Evolutionary conservation across 2,797 vertebrate genomes (phyloP), one percentile per base, ranked within the genome.

Genomic region (Macropodus opercularis): DNA sequence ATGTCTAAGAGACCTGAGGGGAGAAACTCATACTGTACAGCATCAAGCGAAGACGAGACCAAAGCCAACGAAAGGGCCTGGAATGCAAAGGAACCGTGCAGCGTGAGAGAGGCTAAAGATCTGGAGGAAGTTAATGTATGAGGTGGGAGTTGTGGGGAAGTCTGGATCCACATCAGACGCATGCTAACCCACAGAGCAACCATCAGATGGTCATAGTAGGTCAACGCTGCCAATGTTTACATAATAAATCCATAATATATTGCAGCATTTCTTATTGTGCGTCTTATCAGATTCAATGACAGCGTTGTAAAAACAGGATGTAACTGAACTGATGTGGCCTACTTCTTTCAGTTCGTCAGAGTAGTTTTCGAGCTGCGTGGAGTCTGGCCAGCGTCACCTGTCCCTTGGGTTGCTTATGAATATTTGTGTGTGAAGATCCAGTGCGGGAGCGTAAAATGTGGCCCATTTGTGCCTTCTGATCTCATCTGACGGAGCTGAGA

Each of bases 401-500:
- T 88, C 87, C 77, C 89, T n/a, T 43, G 86, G 76, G 84, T 26
- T 17, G 41, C 31, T 42, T 29, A 23, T 74, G 67, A 54, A 73
- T 78, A 81, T 85, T 77, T 85, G 72, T 75, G 74, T 83, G 83
- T 82, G 77, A 83, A 67, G 75, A 81, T 84, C 71, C 48, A 17
- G 51, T 13, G 54, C 72, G 59, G 63, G 68, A 75, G 76, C 15
- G 23, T 74, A 34, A 77, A 83, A 86, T 75, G 70, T 75, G 72
- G 17, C 83, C 75, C 86, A 87, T 86, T 82, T 80, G 79, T 81
- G 81, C 81, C 72, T 64, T 38, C 77, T 63, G 85, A 90, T 82
- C 84, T 84, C 87, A 88, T 89, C 87, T 90, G 89, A 90, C 85
- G 64, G 72, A 71, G 81, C 48, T 32, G 72, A 67, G 77, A 70